Conservation (phyloP, 2,797 vertebrate genomes). For the Xenentodon cancila region DNA sequence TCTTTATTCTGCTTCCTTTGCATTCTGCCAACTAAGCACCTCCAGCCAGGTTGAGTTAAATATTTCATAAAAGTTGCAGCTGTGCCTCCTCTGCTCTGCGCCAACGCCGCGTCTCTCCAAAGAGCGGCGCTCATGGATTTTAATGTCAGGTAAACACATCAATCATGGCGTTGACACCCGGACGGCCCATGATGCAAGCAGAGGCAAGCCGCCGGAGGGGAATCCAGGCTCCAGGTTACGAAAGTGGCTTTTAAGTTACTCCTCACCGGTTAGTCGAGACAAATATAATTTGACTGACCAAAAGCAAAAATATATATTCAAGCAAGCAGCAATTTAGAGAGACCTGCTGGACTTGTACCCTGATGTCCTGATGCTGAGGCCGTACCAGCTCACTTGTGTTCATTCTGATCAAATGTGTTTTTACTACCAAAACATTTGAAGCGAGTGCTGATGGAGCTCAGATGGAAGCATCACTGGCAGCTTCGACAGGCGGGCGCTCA, state of each 20-base stretch:
- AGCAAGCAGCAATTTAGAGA: too few relatives aligned
- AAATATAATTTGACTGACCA: too few relatives aligned
- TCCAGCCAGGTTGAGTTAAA: conserved; percentile 39
- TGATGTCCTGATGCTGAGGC: too few relatives aligned
- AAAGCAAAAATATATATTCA: too few relatives aligned
- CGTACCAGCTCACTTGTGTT: too few relatives aligned
- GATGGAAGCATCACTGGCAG: too few relatives aligned
- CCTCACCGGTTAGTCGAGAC: background rate
- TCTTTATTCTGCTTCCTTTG: conserved; percentile 10
- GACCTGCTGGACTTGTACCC: too few relatives aligned
- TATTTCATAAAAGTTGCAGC: conserved; percentile 62
- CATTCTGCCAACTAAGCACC: conserved; percentile 49
- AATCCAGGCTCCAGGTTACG: conserved; percentile 15
- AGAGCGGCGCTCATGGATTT: conserved; percentile 29
- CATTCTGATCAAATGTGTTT: too few relatives aligned
- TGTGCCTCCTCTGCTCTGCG: conserved; percentile 20
- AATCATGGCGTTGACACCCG: conserved; percentile 48
- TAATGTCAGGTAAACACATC: conserved; percentile 57
- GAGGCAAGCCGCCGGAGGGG: conserved; percentile 8
- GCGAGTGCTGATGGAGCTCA: too few relatives aligned
- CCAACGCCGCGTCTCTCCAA: conserved; percentile 34
- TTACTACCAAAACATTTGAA: too few relatives aligned
- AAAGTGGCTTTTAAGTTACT: conserved; percentile 33
- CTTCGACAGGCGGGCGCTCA: too few relatives aligned
- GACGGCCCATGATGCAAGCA: conserved; percentile 32